Conservation (phyloP, 2,797 vertebrate genomes). For the Falco peregrinus region DNA sequence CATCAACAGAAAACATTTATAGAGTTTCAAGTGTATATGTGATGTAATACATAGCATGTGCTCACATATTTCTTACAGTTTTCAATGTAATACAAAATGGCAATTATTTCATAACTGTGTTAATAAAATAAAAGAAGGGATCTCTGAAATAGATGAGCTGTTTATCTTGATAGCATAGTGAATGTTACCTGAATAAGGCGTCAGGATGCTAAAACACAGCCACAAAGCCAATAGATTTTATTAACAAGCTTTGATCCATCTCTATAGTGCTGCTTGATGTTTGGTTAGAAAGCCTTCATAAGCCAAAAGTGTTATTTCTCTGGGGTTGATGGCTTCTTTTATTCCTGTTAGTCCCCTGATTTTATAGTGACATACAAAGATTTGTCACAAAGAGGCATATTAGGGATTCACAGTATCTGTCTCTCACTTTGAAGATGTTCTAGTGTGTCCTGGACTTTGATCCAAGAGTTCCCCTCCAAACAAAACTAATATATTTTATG, state of each 20-base stretch:
- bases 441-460: background rate
- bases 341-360: background rate
- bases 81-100: background rate
- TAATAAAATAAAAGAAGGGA: background rate
- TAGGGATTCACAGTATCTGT: background rate
- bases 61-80: background rate
- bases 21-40: background rate
- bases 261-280: background rate
- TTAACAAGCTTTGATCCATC: background rate
- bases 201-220: background rate
- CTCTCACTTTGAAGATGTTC: constrained; percentile 18
- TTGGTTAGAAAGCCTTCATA: constrained; percentile 13
- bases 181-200: background rate
- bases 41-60: background rate
- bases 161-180: background rate
- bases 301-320: constrained; percentile 9
- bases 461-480: background rate
- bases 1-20: background rate
- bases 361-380: background rate
- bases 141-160: background rate
- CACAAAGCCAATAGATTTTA: constrained; percentile 15
- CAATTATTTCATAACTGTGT: background rate
- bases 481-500: background rate
- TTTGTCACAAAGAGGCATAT: background rate
- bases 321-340: background rate